phyloP scores from a whole-genome alignment of 2,797 vertebrate species.

The Nasua narica region DNA sequence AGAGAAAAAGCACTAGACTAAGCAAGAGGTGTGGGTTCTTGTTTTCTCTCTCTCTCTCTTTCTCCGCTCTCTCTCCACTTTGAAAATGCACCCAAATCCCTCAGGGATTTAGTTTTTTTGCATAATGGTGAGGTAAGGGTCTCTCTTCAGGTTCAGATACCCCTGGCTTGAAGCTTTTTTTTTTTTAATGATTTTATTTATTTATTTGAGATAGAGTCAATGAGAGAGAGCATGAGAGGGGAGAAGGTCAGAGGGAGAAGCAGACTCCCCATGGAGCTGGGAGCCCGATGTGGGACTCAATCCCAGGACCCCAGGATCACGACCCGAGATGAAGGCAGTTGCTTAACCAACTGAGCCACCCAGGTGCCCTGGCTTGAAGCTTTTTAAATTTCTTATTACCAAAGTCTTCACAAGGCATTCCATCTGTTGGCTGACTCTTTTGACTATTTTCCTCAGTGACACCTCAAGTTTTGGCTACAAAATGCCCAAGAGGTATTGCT shows the following conservation, averaged over 20 bases:
- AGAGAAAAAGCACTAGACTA: neutral
- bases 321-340: too few relatives aligned
- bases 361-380: neutral
- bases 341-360: too few relatives aligned
- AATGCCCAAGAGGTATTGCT: neutral
- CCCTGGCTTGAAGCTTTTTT: neutral
- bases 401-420: neutral
- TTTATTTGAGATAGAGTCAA: too few relatives aligned
- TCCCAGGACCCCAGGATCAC: too few relatives aligned
- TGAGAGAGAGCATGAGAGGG: too few relatives aligned
- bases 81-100: neutral
- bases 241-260: too few relatives aligned
- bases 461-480: neutral
- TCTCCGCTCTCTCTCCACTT: neutral
- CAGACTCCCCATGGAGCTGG: too few relatives aligned
- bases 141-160: neutral
- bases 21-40: neutral
- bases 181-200: too few relatives aligned
- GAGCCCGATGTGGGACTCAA: too few relatives aligned
- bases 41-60: neutral
- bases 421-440: neutral
- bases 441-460: neutral
- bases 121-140: neutral
- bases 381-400: neutral
- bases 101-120: neutral